phyloP scores from a whole-genome alignment of 2,113 vertebrate species.

The Oenanthe oenanthe region DNA sequence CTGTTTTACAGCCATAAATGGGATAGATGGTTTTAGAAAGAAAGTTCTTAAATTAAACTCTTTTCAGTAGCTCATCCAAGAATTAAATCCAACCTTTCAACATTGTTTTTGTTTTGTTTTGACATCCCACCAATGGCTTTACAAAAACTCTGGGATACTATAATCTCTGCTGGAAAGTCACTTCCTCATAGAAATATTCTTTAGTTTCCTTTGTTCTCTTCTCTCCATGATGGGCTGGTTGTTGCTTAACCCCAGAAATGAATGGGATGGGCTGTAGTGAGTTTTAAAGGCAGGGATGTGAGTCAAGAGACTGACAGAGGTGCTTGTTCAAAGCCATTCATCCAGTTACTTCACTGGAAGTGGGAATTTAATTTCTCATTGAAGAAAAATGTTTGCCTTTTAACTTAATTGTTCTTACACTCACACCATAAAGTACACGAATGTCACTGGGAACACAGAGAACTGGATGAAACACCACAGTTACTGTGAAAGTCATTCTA shows the following conservation, averaged over 20 bases:
- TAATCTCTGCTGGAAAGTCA: background rate
- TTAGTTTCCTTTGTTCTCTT: background rate
- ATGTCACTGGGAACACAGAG: background rate
- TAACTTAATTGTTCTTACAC: background rate
- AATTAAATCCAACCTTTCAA: background rate
- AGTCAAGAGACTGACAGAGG: background rate
- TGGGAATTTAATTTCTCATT: background rate
- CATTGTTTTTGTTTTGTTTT: background rate
- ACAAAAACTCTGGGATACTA: background rate
- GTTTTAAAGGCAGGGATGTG: background rate
- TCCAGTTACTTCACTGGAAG: background rate
- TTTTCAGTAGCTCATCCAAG: background rate
- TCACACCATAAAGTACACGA: background rate
- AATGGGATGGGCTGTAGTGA: background rate
- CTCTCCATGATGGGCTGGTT: background rate
- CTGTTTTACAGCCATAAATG: background rate
- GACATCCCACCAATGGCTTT: background rate
- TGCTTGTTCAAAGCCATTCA: background rate
- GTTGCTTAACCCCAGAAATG: background rate
- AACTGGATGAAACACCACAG: background rate
- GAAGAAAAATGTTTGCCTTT: constrained; percentile 22
- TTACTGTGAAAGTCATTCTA: background rate
- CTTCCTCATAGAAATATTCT: background rate
- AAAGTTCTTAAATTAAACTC: background rate
- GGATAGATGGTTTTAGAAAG: background rate